These are phyloP conservation scores for Phasia obesa DNA, from an alignment of 2,888 invertebrate genomes.

Conservation along the genomic window DNA sequence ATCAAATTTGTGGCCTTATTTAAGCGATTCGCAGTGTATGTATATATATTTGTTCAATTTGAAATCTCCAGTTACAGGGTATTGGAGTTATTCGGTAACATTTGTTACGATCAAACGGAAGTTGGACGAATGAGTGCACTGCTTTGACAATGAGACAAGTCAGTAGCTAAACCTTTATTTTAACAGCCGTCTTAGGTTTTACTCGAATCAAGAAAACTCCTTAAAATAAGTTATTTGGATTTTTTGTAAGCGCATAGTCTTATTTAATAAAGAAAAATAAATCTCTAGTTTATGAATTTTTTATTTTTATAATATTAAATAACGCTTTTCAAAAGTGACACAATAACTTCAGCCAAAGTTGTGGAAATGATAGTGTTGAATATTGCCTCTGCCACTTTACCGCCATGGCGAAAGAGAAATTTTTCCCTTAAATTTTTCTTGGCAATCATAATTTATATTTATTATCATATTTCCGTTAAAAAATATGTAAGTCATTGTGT, in stretches of 20 bases:
- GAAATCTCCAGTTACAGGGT: conserved; percentile 31
- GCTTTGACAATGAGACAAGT: conserved; percentile 18
- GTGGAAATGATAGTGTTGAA: background rate
- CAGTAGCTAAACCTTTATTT: conserved; percentile 9
- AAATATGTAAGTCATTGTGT: too few relatives aligned
- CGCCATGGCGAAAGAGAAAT: background rate
- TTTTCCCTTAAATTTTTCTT: background rate
- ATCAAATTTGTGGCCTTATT: too few relatives aligned
- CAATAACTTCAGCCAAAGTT: background rate
- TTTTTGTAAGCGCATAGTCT: background rate
- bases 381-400: background rate
- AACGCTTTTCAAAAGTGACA: background rate
- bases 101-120: conserved; percentile 31
- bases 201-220: background rate
- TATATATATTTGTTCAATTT: conserved; percentile 14
- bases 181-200: background rate
- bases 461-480: background rate
- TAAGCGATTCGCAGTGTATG: background rate
- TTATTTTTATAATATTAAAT: background rate
- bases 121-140: conserved; percentile 6
- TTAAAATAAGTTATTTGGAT: background rate
- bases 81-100: conserved; percentile 48
- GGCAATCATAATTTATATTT: background rate
- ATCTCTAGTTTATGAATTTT: background rate
- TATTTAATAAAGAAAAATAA: background rate